Evolutionary conservation across 1,140 invertebrate species (phyloP).

Genomic region (Metopolophium dirhodum): DNA sequence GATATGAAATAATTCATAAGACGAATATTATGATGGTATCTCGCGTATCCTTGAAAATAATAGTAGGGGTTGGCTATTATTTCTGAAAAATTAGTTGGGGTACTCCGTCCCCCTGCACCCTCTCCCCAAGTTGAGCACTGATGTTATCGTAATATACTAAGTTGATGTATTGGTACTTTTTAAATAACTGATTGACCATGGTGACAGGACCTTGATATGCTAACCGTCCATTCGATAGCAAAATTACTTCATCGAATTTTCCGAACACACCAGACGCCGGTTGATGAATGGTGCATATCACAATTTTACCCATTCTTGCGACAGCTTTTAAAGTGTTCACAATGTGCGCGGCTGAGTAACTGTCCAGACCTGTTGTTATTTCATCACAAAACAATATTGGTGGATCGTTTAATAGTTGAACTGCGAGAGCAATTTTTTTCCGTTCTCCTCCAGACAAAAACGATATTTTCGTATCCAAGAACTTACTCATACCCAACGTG

Average conservation of each 20-base stretch:
- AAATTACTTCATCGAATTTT: conserved; percentile 79
- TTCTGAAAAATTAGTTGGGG: too few species aligned
- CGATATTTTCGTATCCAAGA: neutral
- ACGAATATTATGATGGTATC: too few species aligned
- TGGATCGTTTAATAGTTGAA: conserved; percentile 90
- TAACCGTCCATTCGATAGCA: conserved; percentile 61
- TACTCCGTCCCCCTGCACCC: too few species aligned
- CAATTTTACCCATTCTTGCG: conserved; percentile 73
- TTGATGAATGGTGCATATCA: conserved; percentile 87
- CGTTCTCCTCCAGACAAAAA: conserved; percentile 82
- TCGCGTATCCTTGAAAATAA: too few species aligned
- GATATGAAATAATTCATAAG: too few species aligned
- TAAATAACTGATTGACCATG: neutral
- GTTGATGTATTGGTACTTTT: neutral
- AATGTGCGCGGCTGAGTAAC: conserved; percentile 77
- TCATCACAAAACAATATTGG: conserved; percentile 94
- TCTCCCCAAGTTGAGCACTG: too few species aligned
- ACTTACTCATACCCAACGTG: neutral
- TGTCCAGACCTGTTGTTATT: conserved; percentile 89
- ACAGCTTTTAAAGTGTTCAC: conserved; percentile 73
- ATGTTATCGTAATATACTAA: neutral
- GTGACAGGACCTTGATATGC: neutral
- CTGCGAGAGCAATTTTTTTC: conserved; percentile 83
- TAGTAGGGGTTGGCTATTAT: too few species aligned
- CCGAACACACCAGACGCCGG: conserved; percentile 84